Conservation (phyloP, 2,888 invertebrate species). For the Odontothrips loti region DNA sequence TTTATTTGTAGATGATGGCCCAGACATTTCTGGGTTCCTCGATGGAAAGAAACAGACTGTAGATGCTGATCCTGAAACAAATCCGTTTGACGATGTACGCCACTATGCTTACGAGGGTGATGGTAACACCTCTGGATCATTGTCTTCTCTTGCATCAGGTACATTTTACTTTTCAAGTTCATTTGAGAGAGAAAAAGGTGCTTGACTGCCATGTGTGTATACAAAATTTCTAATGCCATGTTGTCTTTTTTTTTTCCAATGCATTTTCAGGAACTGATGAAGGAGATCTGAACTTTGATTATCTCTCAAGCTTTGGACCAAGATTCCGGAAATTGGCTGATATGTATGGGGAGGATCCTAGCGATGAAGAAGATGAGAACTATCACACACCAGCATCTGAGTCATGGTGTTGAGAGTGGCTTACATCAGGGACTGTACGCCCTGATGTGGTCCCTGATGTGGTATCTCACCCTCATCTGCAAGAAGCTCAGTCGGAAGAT, state of each 20-base stretch:
- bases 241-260: not conserved
- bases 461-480: not conserved
- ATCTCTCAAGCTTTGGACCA: conserved; percentile 92
- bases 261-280: conserved; percentile 76
- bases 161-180: conserved; percentile 41
- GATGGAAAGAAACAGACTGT: conserved; percentile 84
- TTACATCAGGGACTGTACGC: conserved; percentile 17
- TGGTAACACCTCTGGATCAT: conserved; percentile 86
- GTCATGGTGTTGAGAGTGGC: conserved; percentile 68
- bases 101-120: conserved; percentile 98
- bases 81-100: conserved; percentile 92
- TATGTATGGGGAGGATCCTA: conserved; percentile 88
- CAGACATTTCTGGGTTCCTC: conserved; percentile 85
- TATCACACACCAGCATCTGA: conserved; percentile 65
- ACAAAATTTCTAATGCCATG: conserved; percentile 28
- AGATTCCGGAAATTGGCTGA: conserved; percentile 89
- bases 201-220: not conserved
- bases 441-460: conserved; percentile 21
- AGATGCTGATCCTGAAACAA: conserved; percentile 86
- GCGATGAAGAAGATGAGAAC: conserved; percentile 74
- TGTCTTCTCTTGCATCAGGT: conserved; percentile 89
- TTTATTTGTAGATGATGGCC: conserved; percentile 55
- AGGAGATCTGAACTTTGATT: conserved; percentile 90
- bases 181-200: not conserved
- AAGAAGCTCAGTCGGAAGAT: not conserved